phyloP scores from a whole-genome alignment of 2,888 invertebrate genomes.

The Cabera pusaria region DNA sequence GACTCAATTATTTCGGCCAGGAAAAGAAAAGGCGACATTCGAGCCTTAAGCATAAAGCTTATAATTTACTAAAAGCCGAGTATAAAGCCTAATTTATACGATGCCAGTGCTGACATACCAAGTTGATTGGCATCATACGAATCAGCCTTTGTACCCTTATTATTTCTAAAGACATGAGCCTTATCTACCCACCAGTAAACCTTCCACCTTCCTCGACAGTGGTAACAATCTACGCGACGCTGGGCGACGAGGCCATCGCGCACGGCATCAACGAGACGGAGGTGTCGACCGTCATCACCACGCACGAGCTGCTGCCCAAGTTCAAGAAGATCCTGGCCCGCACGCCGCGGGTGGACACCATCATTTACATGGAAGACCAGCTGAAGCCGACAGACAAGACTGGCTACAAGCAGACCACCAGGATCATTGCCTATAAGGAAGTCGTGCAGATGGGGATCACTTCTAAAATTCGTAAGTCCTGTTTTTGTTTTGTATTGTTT shows the following conservation, averaged over 20 bases:
- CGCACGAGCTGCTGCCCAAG: constrained; percentile 95
- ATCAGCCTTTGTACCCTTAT: too few relatives aligned
- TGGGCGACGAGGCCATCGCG: constrained; percentile 97
- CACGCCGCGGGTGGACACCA: constrained; percentile 89
- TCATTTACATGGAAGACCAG: constrained; percentile 95
- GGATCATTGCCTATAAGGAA: constrained; percentile 89
- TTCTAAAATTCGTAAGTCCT: too few relatives aligned
- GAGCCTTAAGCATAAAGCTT: too few relatives aligned
- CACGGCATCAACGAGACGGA: constrained; percentile 99
- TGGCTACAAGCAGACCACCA: constrained; percentile 89
- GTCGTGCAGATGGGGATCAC: constrained; percentile 59
- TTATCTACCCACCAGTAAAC: too few relatives aligned
- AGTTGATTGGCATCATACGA: too few relatives aligned
- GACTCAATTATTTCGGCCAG: too few relatives aligned
- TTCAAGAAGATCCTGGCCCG: constrained; percentile 89
- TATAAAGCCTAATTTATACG: too few relatives aligned
- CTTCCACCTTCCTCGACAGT: constrained; percentile 76
- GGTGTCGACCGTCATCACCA: constrained; percentile 95
- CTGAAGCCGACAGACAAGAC: constrained; percentile 86
- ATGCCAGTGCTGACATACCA: too few relatives aligned
- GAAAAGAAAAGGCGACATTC: too few relatives aligned
- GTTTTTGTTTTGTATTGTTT: too few relatives aligned
- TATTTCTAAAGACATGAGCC: too few relatives aligned
- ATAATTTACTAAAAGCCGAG: too few relatives aligned
- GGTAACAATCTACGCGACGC: constrained; percentile 98